These are phyloP conservation scores for Riptortus pedestris DNA, from an alignment of 1,140 invertebrate genomes.

Conservation along the genomic window DNA sequence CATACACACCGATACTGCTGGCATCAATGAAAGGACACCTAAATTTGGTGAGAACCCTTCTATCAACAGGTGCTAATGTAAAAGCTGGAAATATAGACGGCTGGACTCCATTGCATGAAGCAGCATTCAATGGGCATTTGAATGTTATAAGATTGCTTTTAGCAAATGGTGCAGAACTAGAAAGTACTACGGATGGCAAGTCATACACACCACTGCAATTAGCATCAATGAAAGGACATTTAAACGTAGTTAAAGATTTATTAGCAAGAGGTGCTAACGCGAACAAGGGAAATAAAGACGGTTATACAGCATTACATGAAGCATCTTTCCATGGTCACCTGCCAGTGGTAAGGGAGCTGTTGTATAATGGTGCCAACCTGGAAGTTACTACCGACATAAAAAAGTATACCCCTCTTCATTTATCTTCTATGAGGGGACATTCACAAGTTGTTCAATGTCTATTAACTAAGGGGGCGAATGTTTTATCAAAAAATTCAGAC, in stretches of 20 bases:
- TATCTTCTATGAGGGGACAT: neutral
- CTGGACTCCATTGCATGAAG: neutral
- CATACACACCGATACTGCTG: neutral
- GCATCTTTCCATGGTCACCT: neutral
- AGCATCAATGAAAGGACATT: neutral
- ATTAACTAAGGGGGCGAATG: neutral
- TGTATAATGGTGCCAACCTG: no score
- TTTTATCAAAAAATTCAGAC: neutral
- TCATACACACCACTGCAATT: neutral
- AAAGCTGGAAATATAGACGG: neutral
- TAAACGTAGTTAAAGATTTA: neutral
- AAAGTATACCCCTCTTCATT: no score
- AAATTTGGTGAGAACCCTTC: neutral
- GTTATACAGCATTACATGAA: neutral
- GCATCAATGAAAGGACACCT: neutral
- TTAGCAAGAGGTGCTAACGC: neutral
- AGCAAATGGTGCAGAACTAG: neutral
- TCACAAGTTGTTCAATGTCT: neutral
- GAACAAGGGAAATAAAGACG: neutral
- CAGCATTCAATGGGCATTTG: neutral
- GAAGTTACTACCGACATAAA: no score
- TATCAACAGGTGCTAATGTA: neutral
- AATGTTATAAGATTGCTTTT: neutral
- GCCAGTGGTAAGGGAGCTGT: neutral
- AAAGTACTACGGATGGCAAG: neutral